Percentiles rank a stretch among this genome's conserved stretches.
These are phyloP conservation scores for Gymnoscopelus braueri DNA, from an alignment of 2,797 vertebrate species.

Conservation along the genomic window DNA sequence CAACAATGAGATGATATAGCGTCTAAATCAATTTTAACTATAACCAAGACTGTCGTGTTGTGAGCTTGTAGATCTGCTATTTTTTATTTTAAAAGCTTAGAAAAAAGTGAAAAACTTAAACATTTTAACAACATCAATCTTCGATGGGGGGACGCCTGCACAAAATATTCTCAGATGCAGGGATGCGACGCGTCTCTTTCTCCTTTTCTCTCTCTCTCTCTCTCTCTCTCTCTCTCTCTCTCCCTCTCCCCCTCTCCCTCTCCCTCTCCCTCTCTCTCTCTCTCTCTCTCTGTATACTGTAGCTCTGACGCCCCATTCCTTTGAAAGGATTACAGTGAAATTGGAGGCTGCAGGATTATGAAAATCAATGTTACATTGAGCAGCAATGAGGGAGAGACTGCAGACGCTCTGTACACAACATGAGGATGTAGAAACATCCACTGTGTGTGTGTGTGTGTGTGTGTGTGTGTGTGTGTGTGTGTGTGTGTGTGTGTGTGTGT, in stretches of 20 bases:
- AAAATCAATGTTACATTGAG: slow-evolving; percentile 75
- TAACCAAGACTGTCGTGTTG: too few species aligned
- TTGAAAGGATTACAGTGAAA: slow-evolving; percentile 72
- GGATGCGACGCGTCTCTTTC: neutral
- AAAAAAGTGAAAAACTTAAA: too few species aligned
- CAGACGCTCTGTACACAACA: slow-evolving; percentile 58
- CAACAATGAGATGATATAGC: too few species aligned
- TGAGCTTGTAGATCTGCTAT: too few species aligned
- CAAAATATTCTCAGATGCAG: too few species aligned
- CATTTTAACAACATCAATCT: too few species aligned
- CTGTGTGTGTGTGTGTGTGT: slow-evolving; percentile 32
- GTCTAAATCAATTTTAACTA: too few species aligned
- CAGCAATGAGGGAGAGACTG: slow-evolving; percentile 65
- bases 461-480: slow-evolving; percentile 8
- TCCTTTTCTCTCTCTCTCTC: neutral
- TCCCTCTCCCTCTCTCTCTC: slow-evolving; percentile 15
- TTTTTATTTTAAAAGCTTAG: too few species aligned
- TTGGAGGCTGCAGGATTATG: slow-evolving; percentile 72
- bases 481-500: slow-evolving; percentile 6
- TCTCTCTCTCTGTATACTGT: slow-evolving; percentile 8
- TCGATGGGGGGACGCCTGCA: too few species aligned
- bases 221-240: slow-evolving; percentile 9
- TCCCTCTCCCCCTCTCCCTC: neutral
- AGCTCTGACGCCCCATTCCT: slow-evolving; percentile 5
- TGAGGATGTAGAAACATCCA: slow-evolving; percentile 32